phyloP scores from a whole-genome alignment of 2,797 vertebrate genomes.

The Brachyrhaphis roseni region DNA sequence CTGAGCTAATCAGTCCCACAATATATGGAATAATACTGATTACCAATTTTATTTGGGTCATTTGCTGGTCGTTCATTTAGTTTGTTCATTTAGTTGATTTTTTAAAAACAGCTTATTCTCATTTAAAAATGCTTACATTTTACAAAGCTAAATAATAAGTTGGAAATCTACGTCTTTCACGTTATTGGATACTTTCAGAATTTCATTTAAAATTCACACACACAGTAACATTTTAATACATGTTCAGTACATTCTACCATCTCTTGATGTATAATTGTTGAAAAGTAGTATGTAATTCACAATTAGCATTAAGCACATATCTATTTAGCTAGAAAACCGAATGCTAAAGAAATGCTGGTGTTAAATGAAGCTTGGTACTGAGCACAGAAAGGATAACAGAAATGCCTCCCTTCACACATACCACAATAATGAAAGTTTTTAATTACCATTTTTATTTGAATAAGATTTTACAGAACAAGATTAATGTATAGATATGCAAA shows the following conservation, averaged over 20 bases:
- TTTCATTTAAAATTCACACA: background rate
- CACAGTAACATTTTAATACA: background rate
- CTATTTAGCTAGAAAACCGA: slow-evolving; percentile 15
- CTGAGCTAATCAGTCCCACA: slow-evolving; percentile 7
- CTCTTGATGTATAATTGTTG: background rate
- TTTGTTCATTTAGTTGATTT: background rate
- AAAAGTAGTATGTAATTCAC: slow-evolving; percentile 1
- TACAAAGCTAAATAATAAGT: background rate
- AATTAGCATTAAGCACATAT: background rate
- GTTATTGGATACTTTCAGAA: background rate
- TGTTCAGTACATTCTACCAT: background rate
- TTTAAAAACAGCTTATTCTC: background rate
- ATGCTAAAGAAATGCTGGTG: slow-evolving; percentile 4
- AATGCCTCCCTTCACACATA: slow-evolving; percentile 64
- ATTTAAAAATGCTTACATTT: background rate
- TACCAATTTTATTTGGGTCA: slow-evolving; percentile 25
- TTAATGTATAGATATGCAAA: slow-evolving; percentile 46
- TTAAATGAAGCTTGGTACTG: slow-evolving; percentile 11
- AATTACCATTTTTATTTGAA: slow-evolving; percentile 73
- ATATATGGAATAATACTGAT: slow-evolving; percentile 6
- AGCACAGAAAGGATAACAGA: slow-evolving; percentile 44
- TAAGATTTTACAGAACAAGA: slow-evolving; percentile 59
- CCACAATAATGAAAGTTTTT: slow-evolving; percentile 55
- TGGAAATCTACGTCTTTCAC: background rate
- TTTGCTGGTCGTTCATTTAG: slow-evolving; percentile 9